A percentile compares a stretch with the other conserved stretches of the same genome.
phyloP scores from a whole-genome alignment of 2,113 vertebrate species.

The Salvator merianae region DNA sequence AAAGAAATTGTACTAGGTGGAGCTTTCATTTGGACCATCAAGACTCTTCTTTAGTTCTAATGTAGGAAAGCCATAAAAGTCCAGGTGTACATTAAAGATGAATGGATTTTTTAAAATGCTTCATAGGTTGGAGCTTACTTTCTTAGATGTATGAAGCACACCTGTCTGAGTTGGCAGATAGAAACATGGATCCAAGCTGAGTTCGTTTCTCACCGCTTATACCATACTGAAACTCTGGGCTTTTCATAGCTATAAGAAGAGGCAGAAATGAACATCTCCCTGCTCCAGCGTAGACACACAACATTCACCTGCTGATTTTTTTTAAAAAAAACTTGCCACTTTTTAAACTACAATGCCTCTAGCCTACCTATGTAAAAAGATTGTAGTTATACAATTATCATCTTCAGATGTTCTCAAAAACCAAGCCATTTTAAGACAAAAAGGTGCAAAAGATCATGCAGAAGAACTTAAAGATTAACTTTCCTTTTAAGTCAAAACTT shows the following conservation, averaged over 20 bases:
- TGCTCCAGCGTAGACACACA: too few relatives aligned
- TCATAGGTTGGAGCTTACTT: not conserved
- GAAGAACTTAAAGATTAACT: too few relatives aligned
- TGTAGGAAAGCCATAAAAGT: not conserved
- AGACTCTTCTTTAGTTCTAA: not conserved
- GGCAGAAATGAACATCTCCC: too few relatives aligned
- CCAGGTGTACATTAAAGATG: not conserved
- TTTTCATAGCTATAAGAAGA: not conserved
- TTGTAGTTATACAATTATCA: not conserved
- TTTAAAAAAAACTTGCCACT: too few relatives aligned
- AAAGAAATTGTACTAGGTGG: not conserved
- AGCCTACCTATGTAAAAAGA: not conserved
- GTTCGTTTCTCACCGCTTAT: not conserved
- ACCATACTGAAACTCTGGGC: not conserved
- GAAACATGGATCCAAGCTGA: not conserved
- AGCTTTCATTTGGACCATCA: not conserved
- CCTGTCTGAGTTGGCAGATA: not conserved
- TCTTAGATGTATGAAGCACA: not conserved
- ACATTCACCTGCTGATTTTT: too few relatives aligned
- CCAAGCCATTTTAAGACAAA: too few relatives aligned
- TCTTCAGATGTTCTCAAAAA: too few relatives aligned
- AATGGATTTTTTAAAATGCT: not conserved
- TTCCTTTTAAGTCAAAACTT: too few relatives aligned
- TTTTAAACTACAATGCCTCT: not conserved
- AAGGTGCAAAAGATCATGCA: too few relatives aligned